These are phyloP conservation scores for Dasyurus viverrinus DNA, from an alignment of 2,113 vertebrate species.

Conservation along the genomic window DNA sequence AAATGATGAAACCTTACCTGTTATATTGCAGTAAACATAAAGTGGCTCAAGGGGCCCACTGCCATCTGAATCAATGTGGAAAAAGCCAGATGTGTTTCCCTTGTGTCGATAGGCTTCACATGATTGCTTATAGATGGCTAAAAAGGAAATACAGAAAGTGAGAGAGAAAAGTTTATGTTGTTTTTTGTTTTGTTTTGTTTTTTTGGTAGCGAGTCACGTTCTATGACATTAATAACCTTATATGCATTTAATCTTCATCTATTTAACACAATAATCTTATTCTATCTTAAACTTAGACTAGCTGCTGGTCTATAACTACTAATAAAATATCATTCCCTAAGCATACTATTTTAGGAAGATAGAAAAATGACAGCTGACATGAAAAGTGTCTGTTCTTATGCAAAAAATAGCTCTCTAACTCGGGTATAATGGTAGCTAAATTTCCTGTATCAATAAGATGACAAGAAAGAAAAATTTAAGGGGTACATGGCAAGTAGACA, in stretches of 20 bases:
- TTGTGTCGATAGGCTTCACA: constrained; percentile 95
- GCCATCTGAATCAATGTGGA: constrained; percentile 95
- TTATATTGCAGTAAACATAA: constrained; percentile 95
- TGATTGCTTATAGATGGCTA: constrained; percentile 95
- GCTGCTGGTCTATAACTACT: background rate
- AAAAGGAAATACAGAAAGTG: constrained; percentile 51
- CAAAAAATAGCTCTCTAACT: background rate
- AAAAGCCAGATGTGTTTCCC: constrained; percentile 92
- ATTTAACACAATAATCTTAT: background rate
- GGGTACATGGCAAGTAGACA: background rate
- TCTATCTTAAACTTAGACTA: background rate
- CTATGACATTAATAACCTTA: background rate
- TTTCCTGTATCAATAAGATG: background rate
- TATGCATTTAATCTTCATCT: background rate
- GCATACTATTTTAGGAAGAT: background rate
- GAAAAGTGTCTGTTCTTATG: background rate
- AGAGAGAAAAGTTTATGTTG: background rate
- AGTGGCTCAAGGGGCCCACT: constrained; percentile 92
- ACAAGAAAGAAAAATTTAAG: background rate
- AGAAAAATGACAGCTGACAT: background rate
- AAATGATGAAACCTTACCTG: constrained; percentile 85
- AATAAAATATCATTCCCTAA: background rate
- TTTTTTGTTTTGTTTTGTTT: background rate
- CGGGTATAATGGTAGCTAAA: background rate
- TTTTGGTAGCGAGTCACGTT: background rate